phyloP scores from a whole-genome alignment of 2,888 invertebrate species.

The Caenorhabditis sp. region DNA sequence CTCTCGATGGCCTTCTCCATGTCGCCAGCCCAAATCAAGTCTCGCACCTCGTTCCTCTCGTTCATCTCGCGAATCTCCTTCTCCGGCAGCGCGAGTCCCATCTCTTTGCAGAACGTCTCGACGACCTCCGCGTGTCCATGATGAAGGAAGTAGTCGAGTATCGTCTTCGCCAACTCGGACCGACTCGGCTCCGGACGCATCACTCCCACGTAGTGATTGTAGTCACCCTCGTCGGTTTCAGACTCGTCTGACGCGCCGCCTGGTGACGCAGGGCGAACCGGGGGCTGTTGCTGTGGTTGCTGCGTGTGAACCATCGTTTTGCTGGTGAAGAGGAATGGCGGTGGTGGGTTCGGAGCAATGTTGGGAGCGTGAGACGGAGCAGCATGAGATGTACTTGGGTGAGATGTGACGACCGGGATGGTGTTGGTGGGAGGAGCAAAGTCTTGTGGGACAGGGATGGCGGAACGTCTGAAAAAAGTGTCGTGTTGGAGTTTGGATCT shows the following conservation, averaged over 20 bases:
- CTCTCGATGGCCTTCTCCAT: constrained; percentile 42
- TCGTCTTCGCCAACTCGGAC: constrained; percentile 20
- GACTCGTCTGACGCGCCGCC: not conserved
- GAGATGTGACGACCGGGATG: too few relatives aligned
- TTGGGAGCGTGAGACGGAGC: too few relatives aligned
- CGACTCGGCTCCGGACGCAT: constrained; percentile 54
- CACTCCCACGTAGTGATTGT: not conserved
- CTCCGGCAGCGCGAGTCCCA: constrained; percentile 17
- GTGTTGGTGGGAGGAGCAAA: too few relatives aligned
- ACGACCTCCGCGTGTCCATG: constrained; percentile 51
- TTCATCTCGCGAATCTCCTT: constrained; percentile 50
- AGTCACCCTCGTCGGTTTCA: constrained; percentile 13
- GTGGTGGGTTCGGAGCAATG: not conserved
- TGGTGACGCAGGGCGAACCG: not conserved
- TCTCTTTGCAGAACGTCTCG: constrained; percentile 51
- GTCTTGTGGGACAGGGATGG: constrained; percentile 5
- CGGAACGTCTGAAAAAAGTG: constrained; percentile 20
- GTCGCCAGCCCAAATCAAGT: constrained; percentile 46
- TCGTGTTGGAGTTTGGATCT: too few relatives aligned
- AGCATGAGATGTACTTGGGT: too few relatives aligned
- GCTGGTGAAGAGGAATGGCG: not conserved
- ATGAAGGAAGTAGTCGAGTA: constrained; percentile 52
- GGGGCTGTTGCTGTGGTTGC: too few relatives aligned
- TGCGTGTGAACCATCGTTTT: too few relatives aligned
- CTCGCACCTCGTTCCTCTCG: constrained; percentile 27